Percentiles rank a stretch among this genome's conserved stretches.
phyloP scores from a whole-genome alignment of 2,888 invertebrate genomes.

The Timandra comae region DNA sequence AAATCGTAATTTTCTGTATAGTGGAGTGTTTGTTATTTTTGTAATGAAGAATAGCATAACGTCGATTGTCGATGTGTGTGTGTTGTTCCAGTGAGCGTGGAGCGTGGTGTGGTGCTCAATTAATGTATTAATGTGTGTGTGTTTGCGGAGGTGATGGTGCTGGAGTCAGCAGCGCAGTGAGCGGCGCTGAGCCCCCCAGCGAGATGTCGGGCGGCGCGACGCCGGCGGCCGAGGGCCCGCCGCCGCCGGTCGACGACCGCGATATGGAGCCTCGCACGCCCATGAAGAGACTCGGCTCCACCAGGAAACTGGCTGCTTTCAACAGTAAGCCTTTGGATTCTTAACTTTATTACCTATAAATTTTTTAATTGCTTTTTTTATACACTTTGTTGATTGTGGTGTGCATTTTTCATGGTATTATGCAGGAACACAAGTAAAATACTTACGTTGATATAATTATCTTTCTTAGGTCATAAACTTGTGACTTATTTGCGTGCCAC shows the following conservation, averaged over 20 bases:
- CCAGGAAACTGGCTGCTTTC: slow-evolving; percentile 86
- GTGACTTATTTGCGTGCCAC: too few species aligned
- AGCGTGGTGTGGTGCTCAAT: not conserved
- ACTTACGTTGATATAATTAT: too few species aligned
- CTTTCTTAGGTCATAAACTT: too few species aligned
- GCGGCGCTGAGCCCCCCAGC: slow-evolving; percentile 74
- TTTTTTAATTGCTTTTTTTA: too few species aligned
- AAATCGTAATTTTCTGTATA: too few species aligned
- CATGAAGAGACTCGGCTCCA: slow-evolving; percentile 87
- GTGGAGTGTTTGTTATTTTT: too few species aligned
- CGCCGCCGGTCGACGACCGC: slow-evolving; percentile 85
- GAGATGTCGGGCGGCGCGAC: slow-evolving; percentile 79
- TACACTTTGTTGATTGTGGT: too few species aligned
- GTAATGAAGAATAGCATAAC: too few species aligned
- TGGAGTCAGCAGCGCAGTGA: slow-evolving; percentile 7
- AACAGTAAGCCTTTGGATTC: slow-evolving; percentile 84
- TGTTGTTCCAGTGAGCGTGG: too few species aligned
- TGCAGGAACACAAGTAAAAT: too few species aligned
- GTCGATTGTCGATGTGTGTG: too few species aligned
- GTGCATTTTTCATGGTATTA: too few species aligned
- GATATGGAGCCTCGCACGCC: slow-evolving; percentile 87
- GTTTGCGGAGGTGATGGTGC: not conserved
- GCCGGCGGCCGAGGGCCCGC: slow-evolving; percentile 96
- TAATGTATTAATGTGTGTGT: not conserved
- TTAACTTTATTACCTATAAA: not conserved